Conservation (phyloP, 2,113 vertebrate species). For the Oryctolagus cuniculus region DNA sequence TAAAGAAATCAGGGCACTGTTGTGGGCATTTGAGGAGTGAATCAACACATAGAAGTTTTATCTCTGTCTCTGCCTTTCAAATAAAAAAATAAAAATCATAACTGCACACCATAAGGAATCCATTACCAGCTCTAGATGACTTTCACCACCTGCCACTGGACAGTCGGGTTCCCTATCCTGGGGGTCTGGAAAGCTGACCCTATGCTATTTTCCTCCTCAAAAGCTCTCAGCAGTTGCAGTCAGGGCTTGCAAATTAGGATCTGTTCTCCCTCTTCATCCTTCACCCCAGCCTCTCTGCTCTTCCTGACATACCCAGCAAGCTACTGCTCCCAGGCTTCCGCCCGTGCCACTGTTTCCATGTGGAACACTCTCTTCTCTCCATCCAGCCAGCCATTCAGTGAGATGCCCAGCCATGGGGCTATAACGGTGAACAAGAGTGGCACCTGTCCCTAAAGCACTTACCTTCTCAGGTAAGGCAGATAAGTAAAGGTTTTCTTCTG, state of each 20-base stretch:
- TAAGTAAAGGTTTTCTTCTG: background rate
- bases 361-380: background rate
- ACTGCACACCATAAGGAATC: background rate
- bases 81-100: background rate
- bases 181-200: background rate
- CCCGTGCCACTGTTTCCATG: rapidly evolving
- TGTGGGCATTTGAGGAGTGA: too few species aligned
- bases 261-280: background rate
- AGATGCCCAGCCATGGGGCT: background rate
- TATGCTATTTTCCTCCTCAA: background rate
- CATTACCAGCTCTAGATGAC: background rate
- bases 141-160: background rate
- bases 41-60: too few species aligned
- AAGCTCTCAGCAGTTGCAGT: background rate
- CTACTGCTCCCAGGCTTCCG: background rate
- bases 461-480: background rate
- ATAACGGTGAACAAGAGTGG: rapidly evolving
- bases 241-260: background rate
- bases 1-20: background rate
- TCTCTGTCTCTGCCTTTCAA: too few species aligned
- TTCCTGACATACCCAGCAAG: background rate
- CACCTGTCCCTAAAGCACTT: background rate
- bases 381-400: background rate
- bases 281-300: rapidly evolving
- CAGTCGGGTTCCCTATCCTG: rapidly evolving